phyloP scores from a whole-genome alignment of 2,888 invertebrate species.

The Corbicula japonica region DNA sequence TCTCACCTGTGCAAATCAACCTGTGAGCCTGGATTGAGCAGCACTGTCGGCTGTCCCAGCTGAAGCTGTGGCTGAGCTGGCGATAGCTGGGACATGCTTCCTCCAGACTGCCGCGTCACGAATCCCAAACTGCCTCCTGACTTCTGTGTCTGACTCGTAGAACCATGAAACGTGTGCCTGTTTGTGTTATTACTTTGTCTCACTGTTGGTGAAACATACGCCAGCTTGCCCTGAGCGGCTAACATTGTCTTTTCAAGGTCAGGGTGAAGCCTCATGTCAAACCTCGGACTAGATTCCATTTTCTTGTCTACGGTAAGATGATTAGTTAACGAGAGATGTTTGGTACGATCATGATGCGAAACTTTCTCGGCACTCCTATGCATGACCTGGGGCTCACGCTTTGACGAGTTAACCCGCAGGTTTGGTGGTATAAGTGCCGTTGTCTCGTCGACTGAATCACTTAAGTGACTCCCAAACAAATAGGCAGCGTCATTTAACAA shows the following conservation, averaged over 20 bases:
- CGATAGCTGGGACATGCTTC: conserved; percentile 78
- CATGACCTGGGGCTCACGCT: conserved; percentile 71
- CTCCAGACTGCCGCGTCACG: conserved; percentile 65
- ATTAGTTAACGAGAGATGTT: conserved; percentile 58
- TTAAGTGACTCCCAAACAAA: conserved; percentile 49
- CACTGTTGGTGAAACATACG: conserved; percentile 83
- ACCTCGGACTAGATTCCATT: conserved; percentile 72
- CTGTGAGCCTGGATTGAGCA: conserved; percentile 79
- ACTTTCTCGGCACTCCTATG: conserved; percentile 60
- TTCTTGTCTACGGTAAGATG: conserved; percentile 56
- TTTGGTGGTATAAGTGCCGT: conserved; percentile 68
- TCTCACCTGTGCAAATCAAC: conserved; percentile 81
- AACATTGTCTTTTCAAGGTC: conserved; percentile 79
- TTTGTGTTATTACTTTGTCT: conserved; percentile 69
- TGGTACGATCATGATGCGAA: conserved; percentile 71
- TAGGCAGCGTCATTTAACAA: conserved; percentile 61
- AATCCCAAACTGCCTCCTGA: conserved; percentile 72
- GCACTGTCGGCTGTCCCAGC: conserved; percentile 79
- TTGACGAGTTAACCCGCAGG: conserved; percentile 57
- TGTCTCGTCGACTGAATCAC: conserved; percentile 52
- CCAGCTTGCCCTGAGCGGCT: conserved; percentile 81
- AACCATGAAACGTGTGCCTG: conserved; percentile 67
- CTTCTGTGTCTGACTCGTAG: conserved; percentile 66
- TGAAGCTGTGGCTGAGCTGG: conserved; percentile 78
- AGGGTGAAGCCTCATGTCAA: conserved; percentile 73